These are phyloP conservation scores for Stictocephala bisonia DNA, from an alignment of 2,888 invertebrate species.

Conservation along the genomic window DNA sequence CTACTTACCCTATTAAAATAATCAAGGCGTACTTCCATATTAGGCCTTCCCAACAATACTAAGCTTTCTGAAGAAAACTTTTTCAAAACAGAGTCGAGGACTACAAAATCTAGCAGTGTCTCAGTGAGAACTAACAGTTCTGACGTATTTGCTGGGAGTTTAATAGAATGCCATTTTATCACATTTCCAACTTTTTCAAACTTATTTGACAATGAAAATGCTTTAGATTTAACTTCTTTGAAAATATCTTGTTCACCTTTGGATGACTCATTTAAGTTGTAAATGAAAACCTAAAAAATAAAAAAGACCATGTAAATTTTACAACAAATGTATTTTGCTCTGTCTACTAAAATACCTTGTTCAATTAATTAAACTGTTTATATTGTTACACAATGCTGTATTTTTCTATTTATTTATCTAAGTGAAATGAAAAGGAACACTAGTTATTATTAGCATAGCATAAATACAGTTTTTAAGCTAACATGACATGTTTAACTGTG, in stretches of 20 bases:
- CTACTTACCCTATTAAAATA: conserved; percentile 86
- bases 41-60: conserved; percentile 74
- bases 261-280: conserved; percentile 72
- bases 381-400: no score
- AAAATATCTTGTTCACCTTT: conserved; percentile 73
- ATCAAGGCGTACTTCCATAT: conserved; percentile 80
- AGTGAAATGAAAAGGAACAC: no score
- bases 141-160: conserved; percentile 65
- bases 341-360: no score
- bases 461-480: no score
- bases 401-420: no score
- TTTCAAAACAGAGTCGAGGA: conserved; percentile 75
- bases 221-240: conserved; percentile 72
- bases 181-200: conserved; percentile 76
- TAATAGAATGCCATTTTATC: conserved; percentile 77
- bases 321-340: no score
- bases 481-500: no score
- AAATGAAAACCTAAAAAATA: conserved; percentile 71
- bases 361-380: no score
- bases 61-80: conserved; percentile 80
- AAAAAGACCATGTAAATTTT: conserved; percentile 39
- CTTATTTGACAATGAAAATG: conserved; percentile 72
- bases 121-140: conserved; percentile 56
- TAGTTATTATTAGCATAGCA: no score
- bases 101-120: conserved; percentile 66